A percentile compares a stretch with the other conserved stretches of the same genome.
Conservation (phyloP, 2,797 vertebrate species). For the Saxicola maurus region DNA sequence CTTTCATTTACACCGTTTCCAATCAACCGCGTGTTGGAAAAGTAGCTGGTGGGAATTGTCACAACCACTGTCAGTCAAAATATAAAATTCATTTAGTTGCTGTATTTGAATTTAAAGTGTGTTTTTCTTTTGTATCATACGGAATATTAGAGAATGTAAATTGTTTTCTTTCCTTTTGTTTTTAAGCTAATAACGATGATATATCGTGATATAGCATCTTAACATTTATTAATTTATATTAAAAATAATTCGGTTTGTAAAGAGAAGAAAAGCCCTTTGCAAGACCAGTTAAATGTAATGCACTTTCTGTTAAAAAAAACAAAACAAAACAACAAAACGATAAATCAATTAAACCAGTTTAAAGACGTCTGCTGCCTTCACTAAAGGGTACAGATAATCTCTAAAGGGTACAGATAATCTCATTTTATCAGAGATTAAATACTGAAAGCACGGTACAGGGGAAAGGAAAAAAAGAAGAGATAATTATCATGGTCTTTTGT, state of each 20-base stretch:
- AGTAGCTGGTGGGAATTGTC: constrained; percentile 68
- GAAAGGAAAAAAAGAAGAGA: background rate
- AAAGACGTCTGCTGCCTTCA: constrained; percentile 68
- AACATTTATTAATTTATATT: constrained; percentile 86
- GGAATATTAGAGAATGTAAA: constrained; percentile 76
- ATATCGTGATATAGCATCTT: constrained; percentile 73
- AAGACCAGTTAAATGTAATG: constrained; percentile 81
- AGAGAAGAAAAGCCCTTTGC: constrained; percentile 72
- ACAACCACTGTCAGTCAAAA: constrained; percentile 58
- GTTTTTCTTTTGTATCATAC: constrained; percentile 80
- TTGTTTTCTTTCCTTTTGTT: constrained; percentile 61
- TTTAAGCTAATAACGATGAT: constrained; percentile 73
- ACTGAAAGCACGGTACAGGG: constrained; percentile 42
- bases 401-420: constrained; percentile 53
- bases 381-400: constrained; percentile 53
- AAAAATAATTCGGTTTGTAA: constrained; percentile 80
- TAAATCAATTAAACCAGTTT: constrained; percentile 76
- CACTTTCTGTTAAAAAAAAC: constrained; percentile 81
- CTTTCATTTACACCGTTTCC: constrained; percentile 64
- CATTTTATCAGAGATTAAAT: constrained; percentile 58
- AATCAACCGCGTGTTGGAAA: constrained; percentile 55
- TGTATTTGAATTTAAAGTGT: constrained; percentile 73
- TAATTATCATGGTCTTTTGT: constrained; percentile 1
- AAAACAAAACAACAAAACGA: constrained; percentile 6
- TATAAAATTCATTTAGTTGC: constrained; percentile 65